phyloP scores from a whole-genome alignment of 2,113 vertebrate species.

The Capreolus pygargus region DNA sequence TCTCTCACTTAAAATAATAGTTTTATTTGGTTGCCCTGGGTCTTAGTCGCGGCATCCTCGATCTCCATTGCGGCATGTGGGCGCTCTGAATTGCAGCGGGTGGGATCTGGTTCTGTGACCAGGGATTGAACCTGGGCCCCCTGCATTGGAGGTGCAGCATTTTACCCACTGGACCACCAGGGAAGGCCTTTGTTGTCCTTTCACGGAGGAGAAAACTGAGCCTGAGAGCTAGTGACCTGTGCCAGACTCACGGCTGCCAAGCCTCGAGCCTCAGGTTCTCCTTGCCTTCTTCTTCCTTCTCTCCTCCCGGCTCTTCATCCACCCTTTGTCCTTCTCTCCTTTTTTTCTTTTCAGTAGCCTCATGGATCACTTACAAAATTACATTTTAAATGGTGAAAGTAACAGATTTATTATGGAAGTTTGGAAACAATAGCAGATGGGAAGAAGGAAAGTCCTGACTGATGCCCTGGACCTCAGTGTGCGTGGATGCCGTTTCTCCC shows the following conservation, averaged over 20 bases:
- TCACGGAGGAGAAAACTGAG: not conserved
- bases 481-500: rapidly evolving
- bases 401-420: not conserved
- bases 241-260: rapidly evolving
- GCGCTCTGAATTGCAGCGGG: not conserved
- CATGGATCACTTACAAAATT: not conserved
- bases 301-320: not conserved
- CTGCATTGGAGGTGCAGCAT: not conserved
- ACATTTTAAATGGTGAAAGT: not conserved
- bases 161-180: not conserved
- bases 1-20: not conserved
- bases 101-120: not conserved
- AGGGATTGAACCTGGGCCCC: not conserved
- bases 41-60: not conserved
- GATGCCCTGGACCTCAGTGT: too few relatives aligned
- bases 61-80: rapidly evolving
- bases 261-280: not conserved
- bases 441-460: not conserved
- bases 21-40: not conserved
- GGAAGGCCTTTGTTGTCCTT: not conserved
- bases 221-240: not conserved
- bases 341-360: not conserved
- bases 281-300: not conserved
- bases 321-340: not conserved
- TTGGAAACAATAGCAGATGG: not conserved